Conservation (phyloP, 1,140 invertebrate species). For the Paralvinella palmiformis region DNA sequence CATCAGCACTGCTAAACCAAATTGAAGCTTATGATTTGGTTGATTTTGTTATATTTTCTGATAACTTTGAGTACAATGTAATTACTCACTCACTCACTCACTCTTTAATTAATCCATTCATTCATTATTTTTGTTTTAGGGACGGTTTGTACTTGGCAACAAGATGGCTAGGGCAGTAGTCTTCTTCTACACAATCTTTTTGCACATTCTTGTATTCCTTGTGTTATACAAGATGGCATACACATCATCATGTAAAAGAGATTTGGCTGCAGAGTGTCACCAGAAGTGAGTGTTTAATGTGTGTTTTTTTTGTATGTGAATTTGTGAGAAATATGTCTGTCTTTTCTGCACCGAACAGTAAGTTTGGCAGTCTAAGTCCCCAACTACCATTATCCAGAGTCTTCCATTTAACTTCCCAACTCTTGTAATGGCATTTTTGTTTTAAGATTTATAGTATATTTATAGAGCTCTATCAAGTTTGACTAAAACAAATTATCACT, state of each 20-base stretch:
- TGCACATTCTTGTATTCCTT: constrained; percentile 54
- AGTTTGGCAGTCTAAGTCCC: no score
- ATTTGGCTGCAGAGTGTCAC: constrained; percentile 48
- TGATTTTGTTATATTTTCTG: constrained; percentile 13
- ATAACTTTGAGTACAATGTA: neutral
- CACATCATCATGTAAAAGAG: constrained; percentile 49
- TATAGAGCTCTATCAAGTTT: neutral
- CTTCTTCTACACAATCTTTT: constrained; percentile 54
- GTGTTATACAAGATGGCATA: constrained; percentile 52
- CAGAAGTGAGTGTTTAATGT: constrained; percentile 30
- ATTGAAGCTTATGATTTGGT: no score
- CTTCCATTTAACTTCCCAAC: no score
- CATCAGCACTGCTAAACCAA: no score
- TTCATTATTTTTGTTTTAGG: constrained; percentile 41
- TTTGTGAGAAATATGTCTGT: no score
- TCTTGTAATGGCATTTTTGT: no score
- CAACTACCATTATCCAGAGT: no score
- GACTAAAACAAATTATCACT: neutral
- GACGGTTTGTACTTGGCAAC: constrained; percentile 51
- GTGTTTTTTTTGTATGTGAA: neutral
- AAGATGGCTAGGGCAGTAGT: constrained; percentile 48
- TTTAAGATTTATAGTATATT: no score
- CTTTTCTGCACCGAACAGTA: no score
- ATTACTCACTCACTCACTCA: no score
- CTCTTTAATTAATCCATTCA: neutral